A percentile compares a stretch with the other conserved stretches of the same genome.
phyloP scores from a whole-genome alignment of 2,113 vertebrate species.

The Epinephelus lanceolatus region DNA sequence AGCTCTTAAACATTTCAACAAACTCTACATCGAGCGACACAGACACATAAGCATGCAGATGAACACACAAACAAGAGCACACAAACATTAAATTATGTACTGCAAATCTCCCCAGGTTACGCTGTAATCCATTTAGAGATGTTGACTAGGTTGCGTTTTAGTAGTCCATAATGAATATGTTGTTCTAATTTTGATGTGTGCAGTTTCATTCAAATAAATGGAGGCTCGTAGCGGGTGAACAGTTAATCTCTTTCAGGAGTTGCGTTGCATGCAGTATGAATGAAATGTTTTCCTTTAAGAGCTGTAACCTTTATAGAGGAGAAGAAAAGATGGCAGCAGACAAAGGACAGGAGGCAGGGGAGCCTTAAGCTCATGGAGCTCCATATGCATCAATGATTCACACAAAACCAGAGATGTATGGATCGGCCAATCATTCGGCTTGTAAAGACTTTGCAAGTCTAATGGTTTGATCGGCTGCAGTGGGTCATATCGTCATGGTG shows the following conservation, averaged over 20 bases:
- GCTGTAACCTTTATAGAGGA: slow-evolving; percentile 40
- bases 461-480: slow-evolving; percentile 43
- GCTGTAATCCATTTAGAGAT: slow-evolving; percentile 1
- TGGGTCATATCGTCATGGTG: slow-evolving; percentile 33
- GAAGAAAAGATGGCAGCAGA: slow-evolving; percentile 1
- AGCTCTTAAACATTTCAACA: neutral
- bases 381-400: slow-evolving; percentile 63
- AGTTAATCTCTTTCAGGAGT: slow-evolving; percentile 33
- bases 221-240: neutral
- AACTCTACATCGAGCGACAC: neutral
- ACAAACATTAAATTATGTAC: slow-evolving; percentile 3
- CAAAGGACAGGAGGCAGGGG: slow-evolving; percentile 28
- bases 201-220: slow-evolving; percentile 33
- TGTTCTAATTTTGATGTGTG: slow-evolving; percentile 24
- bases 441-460: slow-evolving; percentile 40
- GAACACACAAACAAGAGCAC: slow-evolving; percentile 6
- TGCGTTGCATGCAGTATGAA: slow-evolving; percentile 16
- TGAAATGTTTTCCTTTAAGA: slow-evolving; percentile 26
- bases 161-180: slow-evolving; percentile 10
- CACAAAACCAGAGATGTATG: slow-evolving; percentile 45
- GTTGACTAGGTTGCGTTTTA: neutral
- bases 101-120: neutral
- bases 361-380: slow-evolving; percentile 18
- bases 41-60: neutral
- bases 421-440: slow-evolving; percentile 56